A percentile compares a stretch with the other conserved stretches of the same genome.
These are phyloP conservation scores for Lytechinus pictus DNA, from an alignment of 35 echinoderm and acorn worm genomes.

Conservation along the genomic window DNA sequence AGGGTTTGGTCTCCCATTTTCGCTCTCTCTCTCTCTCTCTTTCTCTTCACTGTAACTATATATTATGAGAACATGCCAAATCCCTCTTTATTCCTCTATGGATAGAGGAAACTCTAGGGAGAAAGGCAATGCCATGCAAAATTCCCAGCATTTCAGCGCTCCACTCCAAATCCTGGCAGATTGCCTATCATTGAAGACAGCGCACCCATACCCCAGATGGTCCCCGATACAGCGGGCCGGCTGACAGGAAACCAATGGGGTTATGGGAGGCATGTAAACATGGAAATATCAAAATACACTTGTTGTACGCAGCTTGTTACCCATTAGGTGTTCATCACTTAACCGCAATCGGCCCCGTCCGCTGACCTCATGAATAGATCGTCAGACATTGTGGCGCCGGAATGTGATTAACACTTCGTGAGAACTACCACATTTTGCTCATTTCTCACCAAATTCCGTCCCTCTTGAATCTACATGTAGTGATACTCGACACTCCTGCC, in stretches of 20 bases:
- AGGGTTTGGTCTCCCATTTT: no score
- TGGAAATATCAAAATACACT: slow-evolving; percentile 52
- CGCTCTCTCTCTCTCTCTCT: neutral
- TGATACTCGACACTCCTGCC: slow-evolving; percentile 7
- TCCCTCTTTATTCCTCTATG: neutral
- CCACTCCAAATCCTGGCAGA: neutral
- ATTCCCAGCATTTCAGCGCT: neutral
- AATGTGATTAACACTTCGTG: neutral
- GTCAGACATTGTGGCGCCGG: slow-evolving; percentile 18
- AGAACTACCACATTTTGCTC: slow-evolving; percentile 36
- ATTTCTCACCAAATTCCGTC: neutral
- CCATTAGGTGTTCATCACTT: slow-evolving; percentile 2
- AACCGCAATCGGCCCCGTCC: neutral
- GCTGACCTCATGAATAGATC: slow-evolving; percentile 43
- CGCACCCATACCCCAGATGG: neutral
- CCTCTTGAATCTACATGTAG: slow-evolving; percentile 20
- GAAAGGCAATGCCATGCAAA: neutral
- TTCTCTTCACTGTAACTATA: neutral
- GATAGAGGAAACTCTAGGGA: neutral
- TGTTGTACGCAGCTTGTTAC: neutral
- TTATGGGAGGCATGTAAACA: slow-evolving; percentile 40
- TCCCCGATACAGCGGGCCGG: neutral
- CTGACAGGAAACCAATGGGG: neutral
- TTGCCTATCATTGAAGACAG: neutral
- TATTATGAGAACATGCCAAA: neutral